Base-by-base conservation (phyloP, 2,888 invertebrate genomes). In the Mactromeris polynyma region DNA sequence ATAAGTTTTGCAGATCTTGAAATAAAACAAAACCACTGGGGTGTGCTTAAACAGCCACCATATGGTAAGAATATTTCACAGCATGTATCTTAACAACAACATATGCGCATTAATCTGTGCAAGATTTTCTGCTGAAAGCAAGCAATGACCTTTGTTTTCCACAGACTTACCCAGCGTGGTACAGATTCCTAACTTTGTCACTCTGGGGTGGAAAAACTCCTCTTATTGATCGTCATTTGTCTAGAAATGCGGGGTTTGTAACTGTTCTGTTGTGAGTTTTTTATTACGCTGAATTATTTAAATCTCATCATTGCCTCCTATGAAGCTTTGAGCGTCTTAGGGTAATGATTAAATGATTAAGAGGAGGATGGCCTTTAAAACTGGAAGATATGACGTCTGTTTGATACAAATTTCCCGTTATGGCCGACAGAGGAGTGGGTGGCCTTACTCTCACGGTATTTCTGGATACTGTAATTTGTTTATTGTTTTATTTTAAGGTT, bases 271-370 rank as follows among this genome's bases (percentile, higher is more conserved):
- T 26, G 26, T 26, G 9, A 64, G 58, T 26, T 64, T 64, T 46
- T 64, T 64, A 64, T 64, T 64, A 26, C 58, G 26, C 58, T 64
- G 26, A 64, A 64, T 64, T 64, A 64, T 64, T 64, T 64, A 64
- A 64, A 64, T 64, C 58, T 64, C n/a, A 26, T 26, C 58, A 64
- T 64, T 64, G 58, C 26, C 26, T 64, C 26, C 26, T 64, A 64
- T 26, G 26, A 46, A 46, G 46, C 46, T 46, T 64, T n/a, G 26
- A 64, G 58, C n/a, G 6, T 26, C 58, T 64, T 64, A 26, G 58
- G 26, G 58, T 64, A 64, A 64, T 26, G 58, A 64, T 64, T 11
- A 26, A 64, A n/a, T 26, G 58, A 64, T 64, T 26, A 64, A 64
- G 4, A 26, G 7, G 26, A 11, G 26, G 58, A 64, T 64, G 7